Evolutionary conservation across 92 coral and sea anemone species (phyloP).

Genomic region (Actinostola sp.): DNA sequence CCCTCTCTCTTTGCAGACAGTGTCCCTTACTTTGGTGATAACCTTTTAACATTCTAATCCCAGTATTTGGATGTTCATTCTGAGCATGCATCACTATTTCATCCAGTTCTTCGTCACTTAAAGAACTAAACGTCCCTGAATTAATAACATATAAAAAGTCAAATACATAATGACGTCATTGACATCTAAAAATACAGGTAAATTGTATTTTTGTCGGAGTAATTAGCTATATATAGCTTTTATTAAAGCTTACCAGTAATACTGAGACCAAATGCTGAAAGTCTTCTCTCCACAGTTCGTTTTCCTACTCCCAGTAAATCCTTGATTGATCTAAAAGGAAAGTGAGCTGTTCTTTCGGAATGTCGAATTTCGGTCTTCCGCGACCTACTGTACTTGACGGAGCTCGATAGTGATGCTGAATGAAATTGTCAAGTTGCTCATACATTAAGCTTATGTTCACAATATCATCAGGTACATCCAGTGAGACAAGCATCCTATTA

Average conservation of each 20-base stretch:
- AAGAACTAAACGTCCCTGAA: conserved; percentile 19
- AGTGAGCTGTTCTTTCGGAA: conserved; percentile 49
- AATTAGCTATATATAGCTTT: not conserved
- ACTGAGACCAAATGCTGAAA: conserved; percentile 49
- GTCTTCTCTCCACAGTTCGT: conserved; percentile 65
- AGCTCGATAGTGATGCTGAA: not conserved
- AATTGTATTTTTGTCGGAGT: not conserved
- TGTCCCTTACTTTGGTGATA: conserved; percentile 60
- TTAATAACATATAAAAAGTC: too few species aligned
- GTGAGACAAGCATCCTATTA: conserved; percentile 55
- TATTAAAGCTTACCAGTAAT: conserved; percentile 51
- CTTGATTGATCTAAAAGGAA: conserved; percentile 56
- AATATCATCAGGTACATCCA: conserved; percentile 47
- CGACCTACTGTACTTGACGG: conserved; percentile 26
- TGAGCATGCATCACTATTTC: conserved; percentile 37
- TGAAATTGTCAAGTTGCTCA: conserved; percentile 25
- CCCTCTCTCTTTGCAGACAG: conserved; percentile 56
- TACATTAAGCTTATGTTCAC: conserved; percentile 32
- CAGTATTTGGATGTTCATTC: conserved; percentile 58
- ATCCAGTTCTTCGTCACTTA: conserved; percentile 34
- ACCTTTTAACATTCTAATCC: conserved; percentile 59
- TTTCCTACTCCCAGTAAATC: conserved; percentile 54
- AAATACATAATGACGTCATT: too few species aligned
- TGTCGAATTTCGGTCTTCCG: conserved; percentile 70
- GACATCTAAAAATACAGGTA: not conserved